These are phyloP conservation scores for Australoheros scitulus DNA, from an alignment of 2,113 vertebrate species.

Conservation along the genomic window DNA sequence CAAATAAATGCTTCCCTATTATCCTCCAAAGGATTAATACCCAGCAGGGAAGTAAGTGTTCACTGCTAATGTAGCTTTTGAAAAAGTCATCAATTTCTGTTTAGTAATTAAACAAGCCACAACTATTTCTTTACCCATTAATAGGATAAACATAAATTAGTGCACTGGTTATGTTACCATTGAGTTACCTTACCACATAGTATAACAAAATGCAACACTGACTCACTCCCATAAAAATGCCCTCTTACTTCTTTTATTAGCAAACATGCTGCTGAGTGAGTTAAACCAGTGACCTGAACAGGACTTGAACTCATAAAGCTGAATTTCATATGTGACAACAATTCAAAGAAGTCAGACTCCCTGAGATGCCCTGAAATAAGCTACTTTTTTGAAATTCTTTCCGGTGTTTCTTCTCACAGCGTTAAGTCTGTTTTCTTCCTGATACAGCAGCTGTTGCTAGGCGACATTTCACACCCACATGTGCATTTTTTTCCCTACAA, in stretches of 20 bases:
- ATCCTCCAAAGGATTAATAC: slow-evolving; percentile 29
- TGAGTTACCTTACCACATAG: not conserved
- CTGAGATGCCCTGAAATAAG: slow-evolving; percentile 9
- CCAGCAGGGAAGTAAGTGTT: slow-evolving; percentile 20
- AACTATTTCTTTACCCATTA: not conserved
- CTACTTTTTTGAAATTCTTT: slow-evolving; percentile 11
- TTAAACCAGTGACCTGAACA: slow-evolving; percentile 4
- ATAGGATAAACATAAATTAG: not conserved
- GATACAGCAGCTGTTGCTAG: slow-evolving; percentile 56
- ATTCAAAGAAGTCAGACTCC: slow-evolving; percentile 24
- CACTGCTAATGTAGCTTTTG: slow-evolving; percentile 14
- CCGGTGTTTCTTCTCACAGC: slow-evolving; percentile 13
- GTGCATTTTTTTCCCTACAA: slow-evolving; percentile 30
- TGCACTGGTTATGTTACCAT: not conserved
- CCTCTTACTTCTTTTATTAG: not conserved
- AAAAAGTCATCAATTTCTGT: slow-evolving; percentile 26
- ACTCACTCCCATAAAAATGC: not conserved
- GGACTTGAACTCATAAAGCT: not conserved
- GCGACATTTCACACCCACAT: slow-evolving; percentile 54
- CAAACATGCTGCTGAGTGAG: not conserved
- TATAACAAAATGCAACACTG: not conserved
- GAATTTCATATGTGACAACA: not conserved
- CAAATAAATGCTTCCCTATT: slow-evolving; percentile 33
- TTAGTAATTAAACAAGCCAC: not conserved
- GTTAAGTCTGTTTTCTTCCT: slow-evolving; percentile 33